Evolutionary conservation across 2,113 vertebrate genomes (phyloP).

Genomic region (Talpa occidentalis): DNA sequence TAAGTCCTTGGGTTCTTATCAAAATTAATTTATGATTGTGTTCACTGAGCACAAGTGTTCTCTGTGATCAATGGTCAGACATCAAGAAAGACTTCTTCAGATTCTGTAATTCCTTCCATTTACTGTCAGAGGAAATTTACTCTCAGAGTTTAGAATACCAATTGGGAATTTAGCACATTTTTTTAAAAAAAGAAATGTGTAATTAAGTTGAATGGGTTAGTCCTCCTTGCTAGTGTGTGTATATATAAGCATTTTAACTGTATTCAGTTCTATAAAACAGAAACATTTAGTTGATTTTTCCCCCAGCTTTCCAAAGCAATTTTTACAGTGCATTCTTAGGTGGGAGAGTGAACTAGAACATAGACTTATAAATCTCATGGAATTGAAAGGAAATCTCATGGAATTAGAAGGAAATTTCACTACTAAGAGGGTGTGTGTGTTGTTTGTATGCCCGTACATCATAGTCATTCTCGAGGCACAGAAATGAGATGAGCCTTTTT

Average conservation of each 20-base stretch:
- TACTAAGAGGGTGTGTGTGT: background rate
- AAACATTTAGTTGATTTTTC: conserved; percentile 28
- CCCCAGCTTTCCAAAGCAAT: conserved; percentile 25
- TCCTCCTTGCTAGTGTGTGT: conserved; percentile 25
- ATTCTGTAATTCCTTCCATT: conserved; percentile 12
- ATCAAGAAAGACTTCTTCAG: conserved; percentile 49
- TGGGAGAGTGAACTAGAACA: background rate
- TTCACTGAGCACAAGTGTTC: conserved; percentile 33
- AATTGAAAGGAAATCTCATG: conserved; percentile 40
- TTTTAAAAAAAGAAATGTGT: background rate
- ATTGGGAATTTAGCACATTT: background rate
- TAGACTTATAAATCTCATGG: conserved; percentile 23
- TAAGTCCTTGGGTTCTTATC: conserved; percentile 33
- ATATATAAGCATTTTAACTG: conserved; percentile 38
- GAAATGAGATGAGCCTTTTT: conserved; percentile 20
- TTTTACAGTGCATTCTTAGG: conserved; percentile 42
- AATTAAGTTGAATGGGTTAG: conserved; percentile 37
- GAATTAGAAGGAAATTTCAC: conserved; percentile 42
- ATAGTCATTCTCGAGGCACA: conserved; percentile 30
- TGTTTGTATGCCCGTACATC: background rate
- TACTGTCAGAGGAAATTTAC: background rate
- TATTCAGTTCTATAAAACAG: conserved; percentile 58
- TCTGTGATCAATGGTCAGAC: background rate
- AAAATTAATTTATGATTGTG: conserved; percentile 60
- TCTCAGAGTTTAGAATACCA: conserved; percentile 31